Percentiles rank a stretch among this genome's conserved stretches.
Evolutionary conservation across 2,888 invertebrate genomes (phyloP).

Genomic region (Cryptus viduatorius): DNA sequence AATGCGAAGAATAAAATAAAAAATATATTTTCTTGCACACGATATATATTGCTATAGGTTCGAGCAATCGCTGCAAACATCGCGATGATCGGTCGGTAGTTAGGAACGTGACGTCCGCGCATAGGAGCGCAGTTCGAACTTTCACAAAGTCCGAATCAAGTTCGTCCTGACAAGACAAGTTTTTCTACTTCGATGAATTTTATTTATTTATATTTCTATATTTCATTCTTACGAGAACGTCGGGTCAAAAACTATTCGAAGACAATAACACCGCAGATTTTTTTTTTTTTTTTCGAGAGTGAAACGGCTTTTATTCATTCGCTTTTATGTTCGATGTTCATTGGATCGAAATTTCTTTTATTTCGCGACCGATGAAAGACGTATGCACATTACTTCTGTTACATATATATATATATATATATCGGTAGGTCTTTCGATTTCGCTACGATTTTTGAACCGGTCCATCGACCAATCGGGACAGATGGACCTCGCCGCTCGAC

Average conservation of each 20-base stretch:
- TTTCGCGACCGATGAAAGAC: background rate
- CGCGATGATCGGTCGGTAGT: conserved; percentile 20
- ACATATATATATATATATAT: background rate
- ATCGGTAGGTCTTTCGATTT: background rate
- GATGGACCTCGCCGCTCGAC: background rate
- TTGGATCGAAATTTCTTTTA: no score
- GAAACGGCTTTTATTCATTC: background rate
- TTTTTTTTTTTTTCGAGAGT: background rate
- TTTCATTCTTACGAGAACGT: background rate
- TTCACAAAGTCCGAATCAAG: conserved; percentile 66
- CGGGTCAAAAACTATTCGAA: background rate
- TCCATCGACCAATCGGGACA: conserved; percentile 2
- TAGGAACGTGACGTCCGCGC: conserved; percentile 29
- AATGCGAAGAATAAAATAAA: background rate
- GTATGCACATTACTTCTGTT: background rate
- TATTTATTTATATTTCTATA: background rate
- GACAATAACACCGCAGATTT: no score
- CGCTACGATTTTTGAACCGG: background rate
- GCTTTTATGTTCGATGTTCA: background rate
- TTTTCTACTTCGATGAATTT: conserved; percentile 20
- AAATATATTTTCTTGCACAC: background rate
- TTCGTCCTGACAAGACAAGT: conserved; percentile 35
- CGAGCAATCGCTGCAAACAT: conserved; percentile 10
- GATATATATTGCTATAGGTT: conserved; percentile 9
- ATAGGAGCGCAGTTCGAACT: conserved; percentile 37